These are phyloP conservation scores for Pungitius pungitius DNA, from an alignment of 2,113 vertebrate species.

Conservation along the genomic window DNA sequence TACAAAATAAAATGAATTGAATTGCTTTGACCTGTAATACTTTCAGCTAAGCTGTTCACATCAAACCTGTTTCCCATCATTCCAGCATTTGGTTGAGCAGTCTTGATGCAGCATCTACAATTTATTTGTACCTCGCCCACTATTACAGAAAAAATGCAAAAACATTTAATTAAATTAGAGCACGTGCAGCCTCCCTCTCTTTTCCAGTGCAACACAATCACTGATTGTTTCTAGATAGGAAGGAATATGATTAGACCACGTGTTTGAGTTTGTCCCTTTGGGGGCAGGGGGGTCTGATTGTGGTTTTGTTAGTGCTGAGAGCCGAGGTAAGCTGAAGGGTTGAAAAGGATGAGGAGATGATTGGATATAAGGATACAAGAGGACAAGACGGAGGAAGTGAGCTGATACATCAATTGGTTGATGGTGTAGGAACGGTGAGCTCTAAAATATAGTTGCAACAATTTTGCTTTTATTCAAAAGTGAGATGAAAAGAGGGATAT, in stretches of 20 bases:
- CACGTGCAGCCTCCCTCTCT: constrained; percentile 91
- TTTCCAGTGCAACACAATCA: constrained; percentile 91
- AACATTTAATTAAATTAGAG: constrained; percentile 97
- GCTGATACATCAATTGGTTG: constrained; percentile 6
- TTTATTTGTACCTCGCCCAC: constrained; percentile 13
- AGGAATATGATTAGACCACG: constrained; percentile 95
- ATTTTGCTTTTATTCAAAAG: not conserved
- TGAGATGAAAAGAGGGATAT: not conserved
- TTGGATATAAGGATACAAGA: constrained; percentile 23
- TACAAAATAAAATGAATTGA: too few relatives aligned
- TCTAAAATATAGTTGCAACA: not conserved
- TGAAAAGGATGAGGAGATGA: constrained; percentile 44
- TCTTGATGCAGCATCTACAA: constrained; percentile 50
- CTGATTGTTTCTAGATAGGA: constrained; percentile 97
- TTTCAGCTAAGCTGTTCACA: constrained; percentile 17
- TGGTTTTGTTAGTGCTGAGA: constrained; percentile 44
- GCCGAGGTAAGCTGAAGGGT: constrained; percentile 42
- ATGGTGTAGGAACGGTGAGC: not conserved
- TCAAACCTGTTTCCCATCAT: constrained; percentile 20
- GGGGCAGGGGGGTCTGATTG: constrained; percentile 28
- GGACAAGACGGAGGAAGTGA: not conserved
- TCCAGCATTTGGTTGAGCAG: constrained; percentile 62
- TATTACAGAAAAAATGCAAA: not conserved
- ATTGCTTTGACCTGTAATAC: constrained; percentile 28
- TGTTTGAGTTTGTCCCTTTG: constrained; percentile 15